Percentiles rank a stretch among this genome's conserved stretches.
Conservation (phyloP, 2,113 vertebrate species). For the Strigops habroptila region DNA sequence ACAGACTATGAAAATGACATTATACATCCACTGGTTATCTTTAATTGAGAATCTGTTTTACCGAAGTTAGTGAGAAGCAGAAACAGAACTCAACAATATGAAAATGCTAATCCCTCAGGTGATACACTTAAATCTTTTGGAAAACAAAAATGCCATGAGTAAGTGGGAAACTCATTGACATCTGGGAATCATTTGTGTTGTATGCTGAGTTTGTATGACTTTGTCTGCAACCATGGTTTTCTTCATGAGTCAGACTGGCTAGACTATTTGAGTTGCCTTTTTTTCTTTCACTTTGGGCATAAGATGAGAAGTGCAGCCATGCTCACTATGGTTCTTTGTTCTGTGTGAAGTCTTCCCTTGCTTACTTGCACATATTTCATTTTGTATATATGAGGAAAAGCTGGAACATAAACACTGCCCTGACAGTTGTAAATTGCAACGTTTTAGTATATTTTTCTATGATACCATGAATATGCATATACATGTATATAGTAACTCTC, state of each 20-base stretch:
- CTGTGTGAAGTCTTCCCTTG: background rate
- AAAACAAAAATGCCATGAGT: background rate
- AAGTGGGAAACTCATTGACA: background rate
- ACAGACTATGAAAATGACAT: background rate
- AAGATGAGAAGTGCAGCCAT: background rate
- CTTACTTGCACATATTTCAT: background rate
- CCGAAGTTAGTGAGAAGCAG: background rate
- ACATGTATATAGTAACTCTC: background rate
- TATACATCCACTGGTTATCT: background rate
- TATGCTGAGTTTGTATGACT: background rate
- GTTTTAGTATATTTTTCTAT: background rate
- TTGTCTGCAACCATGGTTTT: background rate
- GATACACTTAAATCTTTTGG: background rate
- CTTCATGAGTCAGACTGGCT: background rate
- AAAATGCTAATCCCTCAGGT: background rate
- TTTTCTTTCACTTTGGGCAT: background rate
- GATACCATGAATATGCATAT: background rate
- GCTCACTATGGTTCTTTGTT: background rate
- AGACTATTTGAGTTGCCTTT: background rate
- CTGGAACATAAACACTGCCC: background rate
- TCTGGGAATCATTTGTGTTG: background rate
- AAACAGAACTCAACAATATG: background rate
- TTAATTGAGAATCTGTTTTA: constrained; percentile 29
- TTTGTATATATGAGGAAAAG: background rate
- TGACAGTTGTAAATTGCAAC: background rate